phyloP scores from a whole-genome alignment of 37 sponge, comb jelly and placozoan genomes.

The Diacarnus erythraeanus region DNA sequence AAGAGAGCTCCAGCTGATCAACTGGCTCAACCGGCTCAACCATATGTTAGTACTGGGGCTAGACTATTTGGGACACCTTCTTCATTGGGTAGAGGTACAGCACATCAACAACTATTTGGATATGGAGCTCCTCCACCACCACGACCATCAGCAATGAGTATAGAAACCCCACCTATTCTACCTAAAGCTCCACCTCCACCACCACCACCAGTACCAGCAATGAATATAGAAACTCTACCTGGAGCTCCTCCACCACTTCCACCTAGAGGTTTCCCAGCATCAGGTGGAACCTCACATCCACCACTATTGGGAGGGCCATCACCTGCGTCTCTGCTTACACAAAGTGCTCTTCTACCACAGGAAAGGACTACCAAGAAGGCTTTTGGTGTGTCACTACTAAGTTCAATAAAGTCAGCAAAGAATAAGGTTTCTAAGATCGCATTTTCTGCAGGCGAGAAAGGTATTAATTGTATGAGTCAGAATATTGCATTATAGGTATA shows the following conservation, averaged over 20 bases:
- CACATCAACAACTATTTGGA: not conserved
- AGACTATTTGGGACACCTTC: not conserved
- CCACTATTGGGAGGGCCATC: not conserved
- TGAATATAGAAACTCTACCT: not conserved
- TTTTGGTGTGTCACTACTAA: too few relatives aligned
- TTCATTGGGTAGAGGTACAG: too few relatives aligned
- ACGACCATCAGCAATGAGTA: constrained; percentile 3
- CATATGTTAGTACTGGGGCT: too few relatives aligned
- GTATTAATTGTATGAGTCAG: too few relatives aligned
- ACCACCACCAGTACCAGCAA: constrained; percentile 16
- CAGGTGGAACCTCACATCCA: constrained; percentile 6
- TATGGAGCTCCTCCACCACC: not conserved
- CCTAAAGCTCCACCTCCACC: constrained; percentile 13
- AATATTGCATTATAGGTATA: too few relatives aligned
- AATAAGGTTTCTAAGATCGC: too few relatives aligned
- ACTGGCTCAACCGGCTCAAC: too few relatives aligned
- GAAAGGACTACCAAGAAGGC: too few relatives aligned
- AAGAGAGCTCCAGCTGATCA: too few relatives aligned
- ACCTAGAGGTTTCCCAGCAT: not conserved
- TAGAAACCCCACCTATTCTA: not conserved
- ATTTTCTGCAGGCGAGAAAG: too few relatives aligned
- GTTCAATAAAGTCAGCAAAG: too few relatives aligned
- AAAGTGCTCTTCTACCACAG: not conserved
- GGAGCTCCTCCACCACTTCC: constrained; percentile 31
- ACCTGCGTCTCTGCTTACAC: not conserved